Evolutionary conservation across 2,113 vertebrate species (phyloP).

Genomic region (Phocoena phocoena): DNA sequence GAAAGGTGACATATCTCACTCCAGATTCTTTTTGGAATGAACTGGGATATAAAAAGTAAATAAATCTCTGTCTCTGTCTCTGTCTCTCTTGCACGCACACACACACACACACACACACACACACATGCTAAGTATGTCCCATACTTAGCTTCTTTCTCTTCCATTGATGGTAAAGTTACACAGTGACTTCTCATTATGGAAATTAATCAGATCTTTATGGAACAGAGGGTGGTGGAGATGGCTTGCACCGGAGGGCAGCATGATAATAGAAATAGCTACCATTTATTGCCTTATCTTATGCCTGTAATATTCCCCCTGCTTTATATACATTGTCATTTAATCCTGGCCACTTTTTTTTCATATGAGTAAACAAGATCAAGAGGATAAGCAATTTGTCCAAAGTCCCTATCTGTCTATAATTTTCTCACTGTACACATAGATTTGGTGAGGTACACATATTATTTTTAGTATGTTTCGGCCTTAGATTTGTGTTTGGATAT

Average conservation of each 20-base stretch:
- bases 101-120: not conserved
- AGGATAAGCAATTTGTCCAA: not conserved
- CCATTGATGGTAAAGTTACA: not conserved
- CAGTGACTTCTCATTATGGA: not conserved
- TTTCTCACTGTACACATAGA: not conserved
- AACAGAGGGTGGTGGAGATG: not conserved
- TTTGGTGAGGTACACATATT: not conserved
- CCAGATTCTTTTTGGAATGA: not conserved
- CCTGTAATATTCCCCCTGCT: not conserved
- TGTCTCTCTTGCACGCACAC: not conserved
- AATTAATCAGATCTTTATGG: not conserved
- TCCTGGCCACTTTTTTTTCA: not conserved
- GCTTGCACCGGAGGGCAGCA: not conserved
- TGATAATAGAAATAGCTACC: not conserved
- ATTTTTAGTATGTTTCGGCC: not conserved
- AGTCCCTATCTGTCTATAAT: not conserved
- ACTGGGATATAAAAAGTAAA: not conserved
- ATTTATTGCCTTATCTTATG: not conserved
- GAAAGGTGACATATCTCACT: not conserved
- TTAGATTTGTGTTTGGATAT: not conserved
- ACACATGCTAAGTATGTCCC: rapidly evolving
- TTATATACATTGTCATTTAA: not conserved
- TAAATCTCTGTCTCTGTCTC: not conserved
- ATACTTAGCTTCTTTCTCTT: not conserved
- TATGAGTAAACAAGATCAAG: not conserved